Evolutionary conservation across 2,888 invertebrate species (phyloP).

Genomic region (Caradrina kadenii): DNA sequence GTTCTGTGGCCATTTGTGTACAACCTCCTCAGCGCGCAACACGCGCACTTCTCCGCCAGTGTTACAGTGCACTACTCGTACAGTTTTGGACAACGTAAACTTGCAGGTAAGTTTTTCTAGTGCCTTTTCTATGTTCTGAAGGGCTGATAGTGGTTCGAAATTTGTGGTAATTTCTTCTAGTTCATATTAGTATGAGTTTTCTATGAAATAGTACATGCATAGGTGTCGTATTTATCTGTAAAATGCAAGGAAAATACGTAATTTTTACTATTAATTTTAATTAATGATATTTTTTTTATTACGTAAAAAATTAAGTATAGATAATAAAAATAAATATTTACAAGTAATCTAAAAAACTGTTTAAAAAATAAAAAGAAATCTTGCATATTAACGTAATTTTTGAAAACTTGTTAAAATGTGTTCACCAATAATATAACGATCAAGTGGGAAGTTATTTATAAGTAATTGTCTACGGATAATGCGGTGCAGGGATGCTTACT

Average conservation of each 20-base stretch:
- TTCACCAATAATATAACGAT: constrained; percentile 35
- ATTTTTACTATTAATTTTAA: neutral
- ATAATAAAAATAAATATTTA: too few relatives aligned
- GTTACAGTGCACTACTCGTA: constrained; percentile 68
- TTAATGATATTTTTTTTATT: neutral
- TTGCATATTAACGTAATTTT: neutral
- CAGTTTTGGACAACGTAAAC: constrained; percentile 70
- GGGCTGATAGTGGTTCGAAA: neutral
- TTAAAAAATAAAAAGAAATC: too few relatives aligned
- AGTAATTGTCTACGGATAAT: constrained; percentile 44
- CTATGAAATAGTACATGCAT: neutral
- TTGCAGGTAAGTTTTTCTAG: constrained; percentile 79
- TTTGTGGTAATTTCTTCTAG: neutral
- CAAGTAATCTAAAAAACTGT: too few relatives aligned
- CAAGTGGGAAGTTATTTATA: constrained; percentile 61
- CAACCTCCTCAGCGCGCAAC: constrained; percentile 75
- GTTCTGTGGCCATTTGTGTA: constrained; percentile 79
- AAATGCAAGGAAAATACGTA: neutral
- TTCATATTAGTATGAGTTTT: constrained; percentile 1
- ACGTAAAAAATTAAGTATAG: too few relatives aligned
- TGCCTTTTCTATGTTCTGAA: constrained; percentile 1
- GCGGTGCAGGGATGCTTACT: constrained; percentile 68
- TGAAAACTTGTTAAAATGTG: constrained; percentile 1
- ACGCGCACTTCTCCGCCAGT: constrained; percentile 74
- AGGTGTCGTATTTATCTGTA: neutral